phyloP scores from a whole-genome alignment of 64 coral and sea anemone species.

The Astreopora myriophthalma region DNA sequence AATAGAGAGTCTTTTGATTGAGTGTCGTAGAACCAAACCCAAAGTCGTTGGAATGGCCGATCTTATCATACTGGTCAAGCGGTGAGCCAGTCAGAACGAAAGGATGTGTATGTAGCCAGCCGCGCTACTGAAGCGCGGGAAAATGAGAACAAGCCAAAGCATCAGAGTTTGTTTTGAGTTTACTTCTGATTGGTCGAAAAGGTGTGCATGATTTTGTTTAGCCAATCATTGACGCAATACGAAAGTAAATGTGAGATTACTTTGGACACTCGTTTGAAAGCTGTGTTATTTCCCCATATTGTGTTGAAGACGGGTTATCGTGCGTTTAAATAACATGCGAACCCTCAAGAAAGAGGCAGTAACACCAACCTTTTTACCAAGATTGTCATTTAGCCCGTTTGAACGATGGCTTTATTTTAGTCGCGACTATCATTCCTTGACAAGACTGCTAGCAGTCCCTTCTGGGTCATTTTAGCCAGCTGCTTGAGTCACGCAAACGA shows the following conservation, averaged over 20 bases:
- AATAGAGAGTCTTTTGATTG: too few species aligned
- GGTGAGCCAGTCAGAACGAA: neutral
- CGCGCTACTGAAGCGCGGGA: neutral
- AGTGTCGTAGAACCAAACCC: too few species aligned
- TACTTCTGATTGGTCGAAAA: neutral
- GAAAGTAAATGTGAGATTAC: too few species aligned
- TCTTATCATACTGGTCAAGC: neutral
- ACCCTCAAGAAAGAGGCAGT: too few species aligned
- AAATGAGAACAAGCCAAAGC: neutral
- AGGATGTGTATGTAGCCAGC: too few species aligned
- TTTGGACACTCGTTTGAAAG: too few species aligned
- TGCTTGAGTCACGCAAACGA: too few species aligned
- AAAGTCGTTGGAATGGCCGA: neutral
- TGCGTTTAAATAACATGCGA: too few species aligned
- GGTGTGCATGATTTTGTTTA: neutral
- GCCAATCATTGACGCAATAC: too few species aligned
- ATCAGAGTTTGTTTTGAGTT: too few species aligned
- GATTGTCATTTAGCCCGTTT: neutral
- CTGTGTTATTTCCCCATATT: neutral
- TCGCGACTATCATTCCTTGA: neutral
- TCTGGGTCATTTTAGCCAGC: too few species aligned
- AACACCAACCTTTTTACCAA: neutral
- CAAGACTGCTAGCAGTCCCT: neutral
- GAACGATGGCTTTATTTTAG: neutral
- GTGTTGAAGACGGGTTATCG: neutral